Evolutionary conservation across 2,888 invertebrate genomes (phyloP), one percentile per base, ranked within the genome.

Genomic region (Xestia xanthographa): DNA sequence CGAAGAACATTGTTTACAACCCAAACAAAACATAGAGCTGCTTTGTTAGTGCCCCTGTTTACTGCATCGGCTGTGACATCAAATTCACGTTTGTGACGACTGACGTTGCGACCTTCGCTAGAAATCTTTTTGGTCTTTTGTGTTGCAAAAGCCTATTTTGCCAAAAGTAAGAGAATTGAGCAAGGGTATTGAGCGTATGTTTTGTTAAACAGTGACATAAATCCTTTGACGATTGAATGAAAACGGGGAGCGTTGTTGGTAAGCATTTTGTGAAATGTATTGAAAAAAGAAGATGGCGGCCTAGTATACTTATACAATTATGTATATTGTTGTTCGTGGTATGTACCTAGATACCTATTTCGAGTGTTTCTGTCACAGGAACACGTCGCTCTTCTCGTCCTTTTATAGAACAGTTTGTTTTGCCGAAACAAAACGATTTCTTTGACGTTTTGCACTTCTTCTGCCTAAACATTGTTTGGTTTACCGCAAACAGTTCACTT

Each of bases 11-110:
- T 79, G 62, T 66, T 56, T 56, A 5, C 34, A 62, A 60, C 2
- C 60, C 45, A 63, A 82, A 79, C 79, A 56, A 56, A 79, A 79
- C 82, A 20, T 11, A 41, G 38, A 38, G 38, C 38, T 9, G 66
- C 60, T 60, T 70, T 66, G 79, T 83, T 63, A 34, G 45, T 38
- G 22, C 34, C n/a, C 38, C 75, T 45, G 58, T 80, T 80, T 34
- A 72, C 26, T 50, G 56, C 58, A 72, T 65, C 43, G 53, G 22
- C 66, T 41, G 45, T 62, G 34, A 56, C 62, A 62, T 77, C 38
- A 11, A 26, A 66, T 82, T 63, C 11, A 41, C 9, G 29, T 60
- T 65, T 58, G 58, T 58, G 58, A 9, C 1, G 0, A 38, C 11
- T 11, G 41, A 34, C 34, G 62, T 62, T 34, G 26, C 11, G 66